Evolutionary conservation across 2,888 invertebrate species (phyloP).

Genomic region (Incurvaria masculella): DNA sequence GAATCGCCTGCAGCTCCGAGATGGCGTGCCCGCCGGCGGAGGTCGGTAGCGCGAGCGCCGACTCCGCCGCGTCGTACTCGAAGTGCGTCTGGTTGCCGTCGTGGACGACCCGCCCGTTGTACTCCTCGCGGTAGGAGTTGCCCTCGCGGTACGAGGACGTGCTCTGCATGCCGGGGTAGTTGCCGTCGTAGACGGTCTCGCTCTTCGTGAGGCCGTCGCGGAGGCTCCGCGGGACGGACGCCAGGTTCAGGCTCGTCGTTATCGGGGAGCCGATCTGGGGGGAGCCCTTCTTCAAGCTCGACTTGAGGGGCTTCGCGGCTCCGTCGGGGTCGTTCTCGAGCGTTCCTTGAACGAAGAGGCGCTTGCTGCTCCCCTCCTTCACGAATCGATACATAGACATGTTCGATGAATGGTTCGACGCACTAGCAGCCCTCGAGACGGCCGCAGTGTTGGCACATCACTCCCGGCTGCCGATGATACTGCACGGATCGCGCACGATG

Average conservation of each 20-base stretch:
- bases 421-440: not conserved
- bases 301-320: conserved; percentile 43
- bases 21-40: conserved; percentile 44
- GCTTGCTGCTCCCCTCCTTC: conserved; percentile 62
- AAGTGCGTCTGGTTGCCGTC: conserved; percentile 53
- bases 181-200: conserved; percentile 49
- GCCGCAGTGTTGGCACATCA: conserved; percentile 1
- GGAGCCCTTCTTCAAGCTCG: conserved; percentile 48
- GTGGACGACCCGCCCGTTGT: conserved; percentile 45
- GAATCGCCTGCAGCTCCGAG: conserved; percentile 69
- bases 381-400: conserved; percentile 81
- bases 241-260: conserved; percentile 59
- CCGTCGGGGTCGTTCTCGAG: conserved; percentile 61
- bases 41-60: conserved; percentile 40
- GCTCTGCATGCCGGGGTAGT: conserved; percentile 46
- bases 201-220: conserved; percentile 51
- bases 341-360: conserved; percentile 75
- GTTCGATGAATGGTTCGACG: conserved; percentile 25
- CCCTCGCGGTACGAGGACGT: conserved; percentile 40
- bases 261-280: conserved; percentile 59
- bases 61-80: conserved; percentile 41
- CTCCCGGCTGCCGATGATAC: conserved; percentile 2
- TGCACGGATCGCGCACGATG: not conserved
- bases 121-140: conserved; percentile 41
- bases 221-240: conserved; percentile 52